Percentiles rank a stretch among this genome's conserved stretches.
These are phyloP conservation scores for Cybosia mesomella DNA, from an alignment of 2,888 invertebrate genomes.

Conservation along the genomic window DNA sequence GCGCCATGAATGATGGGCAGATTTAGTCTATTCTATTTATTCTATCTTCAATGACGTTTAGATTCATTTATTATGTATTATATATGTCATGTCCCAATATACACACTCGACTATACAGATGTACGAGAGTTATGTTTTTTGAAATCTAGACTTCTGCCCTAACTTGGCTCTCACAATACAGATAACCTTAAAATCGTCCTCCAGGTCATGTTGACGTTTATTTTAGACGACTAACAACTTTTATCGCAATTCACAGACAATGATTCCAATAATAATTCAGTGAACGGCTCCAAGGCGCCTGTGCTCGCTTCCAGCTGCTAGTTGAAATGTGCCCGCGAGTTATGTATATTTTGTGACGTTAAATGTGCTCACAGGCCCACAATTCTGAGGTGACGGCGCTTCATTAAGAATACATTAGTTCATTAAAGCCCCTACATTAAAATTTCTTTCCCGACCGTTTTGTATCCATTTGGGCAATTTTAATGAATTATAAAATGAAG, in stretches of 20 bases:
- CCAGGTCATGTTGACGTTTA: slow-evolving; percentile 47
- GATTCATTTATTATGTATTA: too few relatives aligned
- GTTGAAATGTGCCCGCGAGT: slow-evolving; percentile 65
- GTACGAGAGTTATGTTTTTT: not conserved
- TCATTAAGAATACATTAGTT: slow-evolving; percentile 70
- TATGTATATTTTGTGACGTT: slow-evolving; percentile 69
- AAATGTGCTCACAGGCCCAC: slow-evolving; percentile 60
- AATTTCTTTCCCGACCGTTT: slow-evolving; percentile 35
- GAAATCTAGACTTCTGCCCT: not conserved
- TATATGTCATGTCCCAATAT: too few relatives aligned
- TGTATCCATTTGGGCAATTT: slow-evolving; percentile 23
- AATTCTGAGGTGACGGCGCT: slow-evolving; percentile 49
- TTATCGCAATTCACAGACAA: slow-evolving; percentile 52
- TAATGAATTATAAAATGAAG: slow-evolving; percentile 21
- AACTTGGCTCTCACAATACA: slow-evolving; percentile 39
- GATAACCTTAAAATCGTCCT: slow-evolving; percentile 42
- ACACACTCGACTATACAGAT: not conserved
- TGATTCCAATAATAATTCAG: slow-evolving; percentile 35
- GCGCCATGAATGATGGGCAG: too few relatives aligned
- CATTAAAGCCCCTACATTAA: slow-evolving; percentile 60
- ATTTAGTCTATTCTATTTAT: not conserved
- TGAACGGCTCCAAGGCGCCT: slow-evolving; percentile 49
- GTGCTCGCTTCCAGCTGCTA: slow-evolving; percentile 56
- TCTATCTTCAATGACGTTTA: not conserved
- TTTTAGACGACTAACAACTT: slow-evolving; percentile 46